Evolutionary conservation across 2,888 invertebrate genomes (phyloP).

Genomic region (Melinaea marsaeus): DNA sequence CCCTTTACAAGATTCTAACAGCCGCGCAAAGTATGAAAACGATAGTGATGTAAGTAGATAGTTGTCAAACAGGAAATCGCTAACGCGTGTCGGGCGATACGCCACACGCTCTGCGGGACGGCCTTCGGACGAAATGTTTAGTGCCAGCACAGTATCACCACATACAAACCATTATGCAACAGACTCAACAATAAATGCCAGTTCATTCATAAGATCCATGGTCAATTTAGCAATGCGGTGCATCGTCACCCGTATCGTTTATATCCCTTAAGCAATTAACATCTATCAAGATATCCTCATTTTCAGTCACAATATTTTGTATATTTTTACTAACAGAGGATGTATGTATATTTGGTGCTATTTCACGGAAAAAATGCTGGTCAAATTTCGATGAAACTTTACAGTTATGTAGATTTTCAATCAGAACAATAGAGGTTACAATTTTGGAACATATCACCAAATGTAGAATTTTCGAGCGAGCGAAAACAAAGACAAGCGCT

Average conservation of each 20-base stretch:
- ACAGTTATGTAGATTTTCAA: too few species aligned
- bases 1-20: constrained; percentile 73
- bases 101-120: constrained; percentile 64
- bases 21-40: constrained; percentile 68
- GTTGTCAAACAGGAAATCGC: constrained; percentile 76
- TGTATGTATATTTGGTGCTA: too few species aligned
- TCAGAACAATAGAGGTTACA: too few species aligned
- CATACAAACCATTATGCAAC: constrained; percentile 65
- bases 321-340: constrained; percentile 19
- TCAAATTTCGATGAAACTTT: too few species aligned
- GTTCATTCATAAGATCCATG: constrained; percentile 65
- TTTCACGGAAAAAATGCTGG: too few species aligned
- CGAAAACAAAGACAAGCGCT: too few species aligned
- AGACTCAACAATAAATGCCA: constrained; percentile 59
- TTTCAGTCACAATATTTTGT: constrained; percentile 34
- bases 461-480: too few species aligned
- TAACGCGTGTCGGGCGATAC: constrained; percentile 69
- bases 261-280: constrained; percentile 35
- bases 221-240: constrained; percentile 49
- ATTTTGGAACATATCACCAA: too few species aligned
- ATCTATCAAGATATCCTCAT: constrained; percentile 39
- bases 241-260: constrained; percentile 45
- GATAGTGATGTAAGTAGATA: constrained; percentile 77
- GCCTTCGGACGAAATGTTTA: constrained; percentile 70
- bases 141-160: constrained; percentile 51